Evolutionary conservation across 2,797 vertebrate species (phyloP), one percentile per base, ranked within the genome.

Genomic region (Schizopygopsis malacanthus): DNA sequence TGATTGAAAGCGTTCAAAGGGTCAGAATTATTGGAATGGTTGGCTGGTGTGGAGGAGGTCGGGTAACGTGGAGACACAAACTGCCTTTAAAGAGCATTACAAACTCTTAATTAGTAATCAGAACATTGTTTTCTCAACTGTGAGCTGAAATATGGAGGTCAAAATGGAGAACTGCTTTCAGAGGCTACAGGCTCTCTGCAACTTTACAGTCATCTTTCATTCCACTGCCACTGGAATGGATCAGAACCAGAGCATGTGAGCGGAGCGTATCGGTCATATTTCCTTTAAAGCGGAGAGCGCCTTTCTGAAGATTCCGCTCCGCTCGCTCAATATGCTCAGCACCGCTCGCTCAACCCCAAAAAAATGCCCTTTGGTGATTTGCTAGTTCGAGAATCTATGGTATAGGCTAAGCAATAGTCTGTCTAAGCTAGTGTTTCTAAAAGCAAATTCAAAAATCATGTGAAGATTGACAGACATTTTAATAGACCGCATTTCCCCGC

Each of bases 161-260:
- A 72, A 70, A 70, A 75, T 54, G 45, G 22, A 41, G 50, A 84
- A 69, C n/a, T 73, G 54, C 41, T 73, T 18, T 37, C 81, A 47
- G 10, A 73, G 6, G 69, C 50, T 69, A 37, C 16, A 28, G 61
- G 73, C n/a, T 52, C 37, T 56, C 8, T 56, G 45, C 0, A 18
- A 20, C 20, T 54, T 33, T 33, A 65, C 63, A 79, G 75, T 52
- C 28, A 85, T 59, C 37, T 61, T 69, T 80, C 22, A 81, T 71
- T 52, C 28, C 84, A 41, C 41, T 72, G 54, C 28, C 84, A 41
- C 41, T 72, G 54, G 54, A 80, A 79, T 79, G 25, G 67, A 80
- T 72, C n/a, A 50, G 70, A 37, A 83, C 70, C n/a, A 63, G 70
- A 37, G 75, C 70, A 63, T 33, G 33, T 33, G 33, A 33, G 3